Percentiles rank a stretch among this genome's conserved stretches.
Evolutionary conservation across 1,140 invertebrate genomes (phyloP).

Genomic region (Ceratina calcarata): DNA sequence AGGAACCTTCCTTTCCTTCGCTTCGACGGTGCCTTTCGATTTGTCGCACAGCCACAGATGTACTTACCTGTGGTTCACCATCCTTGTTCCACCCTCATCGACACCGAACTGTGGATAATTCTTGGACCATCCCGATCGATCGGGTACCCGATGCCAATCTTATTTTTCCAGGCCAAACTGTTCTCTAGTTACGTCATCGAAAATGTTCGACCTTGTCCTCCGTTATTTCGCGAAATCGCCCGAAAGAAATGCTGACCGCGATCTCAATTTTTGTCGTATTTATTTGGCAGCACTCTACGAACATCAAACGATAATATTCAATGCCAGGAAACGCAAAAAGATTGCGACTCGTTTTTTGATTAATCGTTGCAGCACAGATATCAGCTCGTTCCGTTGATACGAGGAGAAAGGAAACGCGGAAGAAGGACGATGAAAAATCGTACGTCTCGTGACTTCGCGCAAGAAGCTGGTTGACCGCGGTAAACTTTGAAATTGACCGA

Average conservation of each 20-base stretch:
- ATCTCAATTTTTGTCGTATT: neutral
- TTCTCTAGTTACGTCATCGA: neutral
- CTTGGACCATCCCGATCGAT: conserved; percentile 4
- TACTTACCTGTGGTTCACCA: conserved; percentile 19
- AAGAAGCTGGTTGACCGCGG: neutral
- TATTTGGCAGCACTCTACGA: neutral
- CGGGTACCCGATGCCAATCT: neutral
- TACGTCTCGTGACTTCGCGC: neutral
- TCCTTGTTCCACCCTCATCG: neutral
- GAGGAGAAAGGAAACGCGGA: conserved; percentile 9
- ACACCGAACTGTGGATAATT: conserved; percentile 33
- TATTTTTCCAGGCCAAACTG: conserved; percentile 40
- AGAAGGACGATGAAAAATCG: neutral
- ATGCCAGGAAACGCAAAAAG: too few relatives aligned
- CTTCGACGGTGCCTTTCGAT: conserved; percentile 24
- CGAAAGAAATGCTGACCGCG: neutral
- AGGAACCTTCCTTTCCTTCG: conserved; percentile 16
- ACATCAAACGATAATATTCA: too few relatives aligned
- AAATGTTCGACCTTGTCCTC: conserved; percentile 22
- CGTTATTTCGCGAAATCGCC: neutral
- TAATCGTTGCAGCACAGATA: too few relatives aligned
- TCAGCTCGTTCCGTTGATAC: neutral
- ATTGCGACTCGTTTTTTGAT: neutral
- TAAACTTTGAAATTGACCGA: conserved; percentile 1
- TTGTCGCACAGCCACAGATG: conserved; percentile 25